These are phyloP conservation scores for Otolemur crassicaudatus DNA, from an alignment of 2,797 vertebrate genomes.

Conservation along the genomic window DNA sequence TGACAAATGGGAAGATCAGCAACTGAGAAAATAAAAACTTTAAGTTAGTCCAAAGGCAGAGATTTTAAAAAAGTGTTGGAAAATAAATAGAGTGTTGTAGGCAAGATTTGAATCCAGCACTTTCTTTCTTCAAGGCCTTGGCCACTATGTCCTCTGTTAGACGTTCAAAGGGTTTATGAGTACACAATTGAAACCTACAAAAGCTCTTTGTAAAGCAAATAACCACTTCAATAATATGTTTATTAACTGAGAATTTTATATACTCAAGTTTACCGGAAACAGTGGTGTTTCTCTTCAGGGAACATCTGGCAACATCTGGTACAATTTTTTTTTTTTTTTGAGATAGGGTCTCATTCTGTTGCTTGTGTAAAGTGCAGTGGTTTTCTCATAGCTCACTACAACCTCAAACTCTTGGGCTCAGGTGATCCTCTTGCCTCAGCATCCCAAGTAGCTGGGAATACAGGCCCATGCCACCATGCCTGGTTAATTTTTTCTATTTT, in stretches of 20 bases:
- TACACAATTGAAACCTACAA: neutral
- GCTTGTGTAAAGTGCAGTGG: neutral
- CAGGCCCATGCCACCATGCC: neutral
- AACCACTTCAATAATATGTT: neutral
- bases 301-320: neutral
- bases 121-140: neutral
- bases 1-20: too few species aligned
- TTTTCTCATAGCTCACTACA: neutral
- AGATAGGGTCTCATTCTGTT: neutral
- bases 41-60: slow-evolving; percentile 8
- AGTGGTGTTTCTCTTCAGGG: neutral
- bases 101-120: neutral
- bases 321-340: neutral
- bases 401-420: neutral
- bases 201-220: slow-evolving; percentile 28
- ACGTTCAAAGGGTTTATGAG: neutral
- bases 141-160: neutral
- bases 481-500: neutral
- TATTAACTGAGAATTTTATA: neutral
- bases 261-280: neutral
- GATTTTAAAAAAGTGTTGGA: neutral
- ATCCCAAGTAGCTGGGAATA: neutral
- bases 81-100: neutral
- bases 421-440: neutral
- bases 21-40: neutral